phyloP scores from a whole-genome alignment of 2,797 vertebrate species.

The Uromys caudimaculatus region DNA sequence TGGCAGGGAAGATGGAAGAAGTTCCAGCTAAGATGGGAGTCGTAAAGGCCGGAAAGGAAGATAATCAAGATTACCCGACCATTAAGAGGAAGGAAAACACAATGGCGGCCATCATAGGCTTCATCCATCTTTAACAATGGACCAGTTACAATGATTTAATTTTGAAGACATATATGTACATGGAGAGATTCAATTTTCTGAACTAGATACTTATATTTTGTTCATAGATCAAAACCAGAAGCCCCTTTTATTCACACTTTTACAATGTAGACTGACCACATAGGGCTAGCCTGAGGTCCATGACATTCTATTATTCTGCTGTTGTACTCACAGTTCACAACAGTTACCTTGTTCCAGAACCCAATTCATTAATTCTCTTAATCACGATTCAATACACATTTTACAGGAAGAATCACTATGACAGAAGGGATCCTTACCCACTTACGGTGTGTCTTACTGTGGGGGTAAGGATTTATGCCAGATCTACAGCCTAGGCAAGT shows the following conservation, averaged over 20 bases:
- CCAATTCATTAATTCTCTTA: neutral
- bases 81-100: neutral
- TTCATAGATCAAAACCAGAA: neutral
- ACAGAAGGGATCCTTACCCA: neutral
- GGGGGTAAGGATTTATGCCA: constrained; percentile 33
- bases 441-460: neutral
- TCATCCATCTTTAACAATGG: constrained; percentile 54
- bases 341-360: neutral
- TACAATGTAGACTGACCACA: neutral
- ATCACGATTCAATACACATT: neutral
- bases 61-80: neutral
- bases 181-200: neutral
- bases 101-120: neutral
- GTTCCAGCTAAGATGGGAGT: neutral
- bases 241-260: neutral
- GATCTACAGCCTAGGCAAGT: neutral
- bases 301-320: neutral
- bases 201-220: constrained; percentile 17
- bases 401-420: neutral
- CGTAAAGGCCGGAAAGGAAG: neutral
- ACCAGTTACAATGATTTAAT: constrained; percentile 60
- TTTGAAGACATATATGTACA: constrained; percentile 60
- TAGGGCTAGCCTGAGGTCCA: neutral
- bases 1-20: neutral
- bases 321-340: neutral